Conservation (phyloP, 2,113 vertebrate species). For the Gallinago jamesoni region DNA sequence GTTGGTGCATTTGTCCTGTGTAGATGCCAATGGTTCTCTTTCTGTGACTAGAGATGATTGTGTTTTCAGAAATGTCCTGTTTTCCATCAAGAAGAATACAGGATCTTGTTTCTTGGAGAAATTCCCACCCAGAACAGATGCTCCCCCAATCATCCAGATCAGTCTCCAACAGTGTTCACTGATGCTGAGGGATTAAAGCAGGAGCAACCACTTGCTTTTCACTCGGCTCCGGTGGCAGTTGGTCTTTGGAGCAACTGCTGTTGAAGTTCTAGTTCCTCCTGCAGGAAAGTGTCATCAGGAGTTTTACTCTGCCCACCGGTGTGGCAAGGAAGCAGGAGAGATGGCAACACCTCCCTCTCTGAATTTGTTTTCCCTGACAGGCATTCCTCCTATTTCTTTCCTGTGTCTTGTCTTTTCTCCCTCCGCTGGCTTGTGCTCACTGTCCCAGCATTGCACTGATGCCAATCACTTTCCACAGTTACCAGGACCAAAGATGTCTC, state of each 20-base stretch:
- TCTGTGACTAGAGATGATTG: rapidly evolving
- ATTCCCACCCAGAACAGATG: background rate
- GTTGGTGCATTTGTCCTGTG: background rate
- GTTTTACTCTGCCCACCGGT: background rate
- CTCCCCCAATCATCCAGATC: rapidly evolving
- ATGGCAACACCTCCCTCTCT: background rate
- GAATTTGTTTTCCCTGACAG: background rate
- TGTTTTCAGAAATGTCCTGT: background rate
- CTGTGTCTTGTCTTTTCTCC: background rate
- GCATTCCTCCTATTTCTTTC: background rate
- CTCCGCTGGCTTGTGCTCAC: background rate
- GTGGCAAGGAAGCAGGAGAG: background rate
- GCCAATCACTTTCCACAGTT: background rate
- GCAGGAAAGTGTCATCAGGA: background rate
- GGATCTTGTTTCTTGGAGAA: background rate
- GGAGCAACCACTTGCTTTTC: background rate
- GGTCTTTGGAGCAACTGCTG: background rate
- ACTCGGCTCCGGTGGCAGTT: background rate
- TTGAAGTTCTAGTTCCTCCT: background rate
- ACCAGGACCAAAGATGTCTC: background rate
- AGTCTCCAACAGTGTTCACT: rapidly evolving
- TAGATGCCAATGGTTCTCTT: background rate
- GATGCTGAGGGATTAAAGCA: background rate
- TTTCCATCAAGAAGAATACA: rapidly evolving
- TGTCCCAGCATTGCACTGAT: background rate